Evolutionary conservation across 1,140 invertebrate genomes (phyloP).

Genomic region (Drosophila orena): DNA sequence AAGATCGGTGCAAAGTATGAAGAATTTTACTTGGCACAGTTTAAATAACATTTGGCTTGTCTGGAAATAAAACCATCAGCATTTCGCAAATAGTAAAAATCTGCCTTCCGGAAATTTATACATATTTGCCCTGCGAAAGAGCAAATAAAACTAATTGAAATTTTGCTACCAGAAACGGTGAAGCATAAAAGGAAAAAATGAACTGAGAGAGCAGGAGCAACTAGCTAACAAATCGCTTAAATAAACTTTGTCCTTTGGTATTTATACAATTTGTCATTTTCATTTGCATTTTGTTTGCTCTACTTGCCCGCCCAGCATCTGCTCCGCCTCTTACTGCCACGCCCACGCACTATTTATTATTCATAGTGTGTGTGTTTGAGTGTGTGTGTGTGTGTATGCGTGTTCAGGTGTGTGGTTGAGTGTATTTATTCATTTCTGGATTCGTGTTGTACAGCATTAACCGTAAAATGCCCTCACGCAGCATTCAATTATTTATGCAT

Average conservation of each 20-base stretch:
- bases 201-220: constrained; percentile 8
- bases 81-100: neutral
- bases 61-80: neutral
- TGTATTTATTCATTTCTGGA: constrained; percentile 71
- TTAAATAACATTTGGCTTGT: constrained; percentile 1
- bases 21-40: neutral
- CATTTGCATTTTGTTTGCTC: constrained; percentile 65
- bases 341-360: constrained; percentile 61
- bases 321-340: neutral
- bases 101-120: neutral
- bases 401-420: constrained; percentile 21
- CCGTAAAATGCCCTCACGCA: constrained; percentile 21
- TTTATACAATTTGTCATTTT: constrained; percentile 74
- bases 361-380: constrained; percentile 59
- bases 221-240: constrained; percentile 76
- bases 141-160: constrained; percentile 14
- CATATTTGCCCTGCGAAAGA: neutral
- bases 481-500: constrained; percentile 70
- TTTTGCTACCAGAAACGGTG: neutral
- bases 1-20: no score
- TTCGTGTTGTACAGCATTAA: constrained; percentile 53
- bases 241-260: constrained; percentile 74
- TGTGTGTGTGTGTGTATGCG: no score
- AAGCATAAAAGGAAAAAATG: neutral
- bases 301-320: neutral